phyloP scores from a whole-genome alignment of 2,797 vertebrate genomes.

The Capromys pilorides region DNA sequence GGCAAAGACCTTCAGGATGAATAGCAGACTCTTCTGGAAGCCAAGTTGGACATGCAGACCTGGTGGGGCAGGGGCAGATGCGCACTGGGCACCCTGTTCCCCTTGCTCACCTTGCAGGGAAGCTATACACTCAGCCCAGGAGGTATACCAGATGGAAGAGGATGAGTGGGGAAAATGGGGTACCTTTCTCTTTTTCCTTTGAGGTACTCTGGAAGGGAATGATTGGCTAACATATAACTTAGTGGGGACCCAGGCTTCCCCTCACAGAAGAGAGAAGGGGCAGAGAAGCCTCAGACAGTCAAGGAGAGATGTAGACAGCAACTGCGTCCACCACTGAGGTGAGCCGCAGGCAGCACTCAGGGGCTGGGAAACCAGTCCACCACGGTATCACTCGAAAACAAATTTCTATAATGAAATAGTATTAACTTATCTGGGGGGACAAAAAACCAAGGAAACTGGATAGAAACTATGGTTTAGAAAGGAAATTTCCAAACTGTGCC shows the following conservation, averaged over 20 bases:
- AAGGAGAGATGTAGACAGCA: not conserved
- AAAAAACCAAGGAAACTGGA: not conserved
- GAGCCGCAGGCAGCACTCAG: not conserved
- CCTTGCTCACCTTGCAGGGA: not conserved
- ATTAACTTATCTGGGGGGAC: not conserved
- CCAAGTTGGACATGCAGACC: not conserved
- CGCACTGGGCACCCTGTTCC: not conserved
- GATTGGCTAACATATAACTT: not conserved
- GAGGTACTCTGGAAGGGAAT: not conserved
- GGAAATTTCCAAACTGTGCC: not conserved
- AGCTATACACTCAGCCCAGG: not conserved
- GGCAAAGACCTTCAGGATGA: not conserved
- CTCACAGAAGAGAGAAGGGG: not conserved
- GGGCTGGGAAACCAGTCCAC: accelerated
- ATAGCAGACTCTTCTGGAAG: not conserved
- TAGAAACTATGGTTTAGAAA: not conserved
- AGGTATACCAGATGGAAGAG: not conserved
- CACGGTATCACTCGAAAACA: not conserved
- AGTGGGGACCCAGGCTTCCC: not conserved
- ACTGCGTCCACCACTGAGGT: not conserved
- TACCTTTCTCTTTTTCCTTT: not conserved
- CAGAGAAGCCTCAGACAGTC: not conserved
- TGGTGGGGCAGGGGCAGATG: not conserved
- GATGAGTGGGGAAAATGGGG: accelerated
- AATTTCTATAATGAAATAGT: not conserved